phyloP scores from a whole-genome alignment of 2,113 vertebrate species.

The Reinhardtius hippoglossoides region DNA sequence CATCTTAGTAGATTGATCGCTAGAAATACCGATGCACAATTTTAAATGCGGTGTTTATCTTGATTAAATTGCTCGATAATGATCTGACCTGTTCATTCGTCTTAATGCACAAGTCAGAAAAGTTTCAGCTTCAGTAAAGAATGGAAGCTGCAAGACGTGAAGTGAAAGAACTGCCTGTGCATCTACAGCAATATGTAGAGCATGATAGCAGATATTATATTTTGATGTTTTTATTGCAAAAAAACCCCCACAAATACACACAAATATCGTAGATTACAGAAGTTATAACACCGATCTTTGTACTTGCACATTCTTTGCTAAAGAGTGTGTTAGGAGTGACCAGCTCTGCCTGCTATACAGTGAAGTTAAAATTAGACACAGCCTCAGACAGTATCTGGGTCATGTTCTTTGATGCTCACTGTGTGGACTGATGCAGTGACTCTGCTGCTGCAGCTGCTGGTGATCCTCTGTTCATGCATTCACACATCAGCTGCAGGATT shows the following conservation, averaged over 20 bases:
- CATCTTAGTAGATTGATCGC: background rate
- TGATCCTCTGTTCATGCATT: slow-evolving; percentile 15
- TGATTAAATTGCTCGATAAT: no score
- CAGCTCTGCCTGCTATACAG: slow-evolving; percentile 38
- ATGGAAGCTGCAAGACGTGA: no score
- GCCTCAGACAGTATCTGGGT: slow-evolving; percentile 61
- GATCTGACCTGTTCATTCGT: no score
- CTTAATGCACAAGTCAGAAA: no score
- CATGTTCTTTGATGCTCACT: slow-evolving; percentile 57
- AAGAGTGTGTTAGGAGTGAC: slow-evolving; percentile 42
- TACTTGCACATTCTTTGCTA: slow-evolving; percentile 30
- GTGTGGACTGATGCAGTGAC: slow-evolving; percentile 41
- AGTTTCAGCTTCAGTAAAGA: no score
- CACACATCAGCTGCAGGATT: background rate
- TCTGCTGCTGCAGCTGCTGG: slow-evolving; percentile 1
- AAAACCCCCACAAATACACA: no score
- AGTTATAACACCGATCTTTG: background rate
- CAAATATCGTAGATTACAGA: background rate
- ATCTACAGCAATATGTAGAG: no score
- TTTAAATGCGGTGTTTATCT: no score
- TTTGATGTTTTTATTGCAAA: background rate
- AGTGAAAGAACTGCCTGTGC: background rate
- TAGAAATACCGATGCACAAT: no score
- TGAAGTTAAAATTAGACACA: slow-evolving; percentile 58
- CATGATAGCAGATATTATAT: background rate